phyloP scores from a whole-genome alignment of 2,888 invertebrate genomes.

The Volucella bombylans region DNA sequence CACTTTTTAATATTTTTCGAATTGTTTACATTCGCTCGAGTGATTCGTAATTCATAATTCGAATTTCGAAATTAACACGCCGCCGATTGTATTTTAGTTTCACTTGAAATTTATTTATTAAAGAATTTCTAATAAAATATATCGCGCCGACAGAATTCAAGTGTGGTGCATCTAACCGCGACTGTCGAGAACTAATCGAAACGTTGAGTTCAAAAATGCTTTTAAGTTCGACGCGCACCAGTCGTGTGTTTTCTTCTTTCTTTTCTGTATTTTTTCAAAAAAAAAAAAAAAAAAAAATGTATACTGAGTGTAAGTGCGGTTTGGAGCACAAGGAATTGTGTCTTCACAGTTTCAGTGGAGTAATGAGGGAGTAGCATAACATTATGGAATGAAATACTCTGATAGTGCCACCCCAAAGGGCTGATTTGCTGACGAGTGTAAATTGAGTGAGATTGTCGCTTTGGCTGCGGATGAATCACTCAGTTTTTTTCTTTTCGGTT shows the following conservation, averaged over 20 bases:
- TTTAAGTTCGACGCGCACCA: constrained; percentile 67
- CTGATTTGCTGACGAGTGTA: not conserved
- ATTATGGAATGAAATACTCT: constrained; percentile 5
- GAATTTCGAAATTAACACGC: not conserved
- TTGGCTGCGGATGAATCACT: not conserved
- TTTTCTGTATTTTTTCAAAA: constrained; percentile 1
- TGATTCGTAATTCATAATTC: no score
- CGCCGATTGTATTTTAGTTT: constrained; percentile 19
- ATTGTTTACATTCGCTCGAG: constrained; percentile 18
- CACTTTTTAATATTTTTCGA: constrained; percentile 1
- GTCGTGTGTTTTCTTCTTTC: constrained; percentile 22
- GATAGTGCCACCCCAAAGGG: constrained; percentile 28
- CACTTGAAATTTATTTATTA: constrained; percentile 24
- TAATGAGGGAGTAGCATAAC: constrained; percentile 5
- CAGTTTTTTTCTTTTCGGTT: not conserved
- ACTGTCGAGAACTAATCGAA: constrained; percentile 66
- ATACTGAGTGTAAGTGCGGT: not conserved
- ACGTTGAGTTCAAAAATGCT: constrained; percentile 62
- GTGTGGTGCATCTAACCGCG: constrained; percentile 42
- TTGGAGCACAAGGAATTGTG: not conserved
- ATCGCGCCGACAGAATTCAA: not conserved
- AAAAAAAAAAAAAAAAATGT: not conserved
- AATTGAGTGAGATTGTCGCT: constrained; percentile 27
- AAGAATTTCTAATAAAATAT: constrained; percentile 1
- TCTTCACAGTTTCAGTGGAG: constrained; percentile 5